Evolutionary conservation across 2,888 invertebrate species (phyloP), one percentile per base, ranked within the genome.

Genomic region (Papilio demoleus): DNA sequence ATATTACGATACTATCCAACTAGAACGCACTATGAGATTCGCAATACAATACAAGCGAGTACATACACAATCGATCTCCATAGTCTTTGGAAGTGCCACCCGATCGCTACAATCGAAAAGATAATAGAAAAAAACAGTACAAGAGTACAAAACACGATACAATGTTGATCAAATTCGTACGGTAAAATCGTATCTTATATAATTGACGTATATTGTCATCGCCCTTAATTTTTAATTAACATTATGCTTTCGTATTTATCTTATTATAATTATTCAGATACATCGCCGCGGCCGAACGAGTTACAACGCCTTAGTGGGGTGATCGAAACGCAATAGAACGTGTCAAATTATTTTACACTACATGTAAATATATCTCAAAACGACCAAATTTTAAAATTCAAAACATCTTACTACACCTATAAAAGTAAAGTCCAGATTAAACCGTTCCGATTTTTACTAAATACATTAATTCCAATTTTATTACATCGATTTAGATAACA

Each of bases 161-260:
- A 40, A 53, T 64, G 4, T 31, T 36, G 22, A 60, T 70, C 53
- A 61, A 68, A 65, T 62, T 58, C 61, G 38, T 65, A 62, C 45
- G 65, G 59, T 58, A 81, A 65, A 85, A 81, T 82, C 85, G 84
- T 84, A 82, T 82, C 78, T 78, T 82, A 83, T 81, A 79, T 88
- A 88, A 88, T 88, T 89, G 88, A 89, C 88, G 79, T 80, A 85
- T 88, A 88, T 88, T 89, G 88, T 87, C 88, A 85, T 86, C 80
- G 80, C 80, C 81, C 79, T 86, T 84, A 83, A 78, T 78, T 75
- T n/a, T 78, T 78, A 80, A 45, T 24, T 67, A 70, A 77, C 78
- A 80, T 79, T 81, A 83, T 83, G 75, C 71, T 72, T 75, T 77
- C 77, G 77, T 74, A 76, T 75, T 73, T 79, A 69, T 74, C 76